Evolutionary conservation across 2,113 vertebrate species (phyloP), one percentile per base, ranked within the genome.

Genomic region (Oxygymnocypris stewartii): DNA sequence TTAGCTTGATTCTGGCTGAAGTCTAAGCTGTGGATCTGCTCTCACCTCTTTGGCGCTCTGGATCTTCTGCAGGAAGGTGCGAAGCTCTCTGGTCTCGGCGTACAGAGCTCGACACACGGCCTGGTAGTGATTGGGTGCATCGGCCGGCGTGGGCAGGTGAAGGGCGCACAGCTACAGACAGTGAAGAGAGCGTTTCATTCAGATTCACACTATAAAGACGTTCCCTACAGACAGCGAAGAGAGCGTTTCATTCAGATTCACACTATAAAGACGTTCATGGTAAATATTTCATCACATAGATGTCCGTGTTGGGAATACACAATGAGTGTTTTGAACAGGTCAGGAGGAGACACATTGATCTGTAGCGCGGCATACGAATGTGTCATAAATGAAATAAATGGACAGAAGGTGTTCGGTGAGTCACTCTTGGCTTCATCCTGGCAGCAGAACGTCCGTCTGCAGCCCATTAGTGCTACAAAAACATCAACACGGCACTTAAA

Each of bases 101-200:
- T 97, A 98, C 11, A 99, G 95, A n/a, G 98, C 98, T 10, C 98
- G 96, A 51, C 98, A 99, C 85, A 99, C 98, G 4, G 98, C 98
- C 94, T 97, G 98, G 90, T 99, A 99, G 93, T 99, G 98, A 91
- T 93, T 96, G 0, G 95, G 91, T 0, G 97, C 97, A 31, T 99
- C 97, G 0, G 96, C 95, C 7, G 93, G 94, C 0, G 95, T 93
- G 37, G 97, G 95, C 10, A 99, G 96, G 91, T 98, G 98, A 88
- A 94, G 93, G 63, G 95, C 95, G 90, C 98, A 99, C 79, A 98
- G 88, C 98, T 99, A 69, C 42, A 86, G 49, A 89, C 44, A 89
- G 88, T 90, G n/a, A n/a, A n/a, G n/a, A n/a, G n/a, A n/a, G n/a
- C n/a, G n/a, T n/a, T n/a, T n/a, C n/a, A n/a, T n/a, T n/a, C n/a